Base-by-base conservation (phyloP, 2,797 vertebrate genomes). In the Bradypodion ventrale region DNA sequence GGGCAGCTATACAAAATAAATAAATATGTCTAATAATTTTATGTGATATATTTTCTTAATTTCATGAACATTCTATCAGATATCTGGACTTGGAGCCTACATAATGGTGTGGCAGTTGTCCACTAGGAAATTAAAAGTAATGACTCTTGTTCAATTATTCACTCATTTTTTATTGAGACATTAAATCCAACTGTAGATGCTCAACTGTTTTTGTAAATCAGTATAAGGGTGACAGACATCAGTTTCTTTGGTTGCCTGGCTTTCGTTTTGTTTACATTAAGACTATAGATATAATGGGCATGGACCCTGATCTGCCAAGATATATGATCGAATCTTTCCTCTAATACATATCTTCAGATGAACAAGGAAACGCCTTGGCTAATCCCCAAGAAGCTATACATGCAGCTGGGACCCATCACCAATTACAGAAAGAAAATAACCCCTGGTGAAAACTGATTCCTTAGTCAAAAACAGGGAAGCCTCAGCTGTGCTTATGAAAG, bases 81-180 rank as follows among this genome's bases (percentile, higher is more conserved):
- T 56, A 81, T 44, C 73, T 84, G 66, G 78, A 35, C 29, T 87
- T 81, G 78, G 65, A 37, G 73, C 12, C 35, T 73, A n/a, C 46
- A n/a, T 46, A 77, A 12, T 23, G 12, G 78, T 59, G 40, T 77
- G 74, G 74, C 66, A 77, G 66, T 59, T 35, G 70, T 72, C 82
- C 13, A 37, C 44, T 63, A 79, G 86, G 86, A 87, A 87, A 87
- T 87, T 84, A 81, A 87, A 83, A 70, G 56, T n/a, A 81, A 72
- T 81, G 19, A 37, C 74, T 77, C 68, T 25, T 27, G 78, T 81
- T 81, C 82, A 78, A 25, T 81, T 70, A 81, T 56, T 73, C 42
- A 63, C 46, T 49, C 76, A 49, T 40, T 77, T 46, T 85, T 72
- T 74, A 46, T 65, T 72, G 68, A 68, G 44, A 46, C 25, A 62